A percentile compares a stretch with the other conserved stretches of the same genome.
These are phyloP conservation scores for Standfussiana lucernea DNA, from an alignment of 2,888 invertebrate genomes.

Conservation along the genomic window DNA sequence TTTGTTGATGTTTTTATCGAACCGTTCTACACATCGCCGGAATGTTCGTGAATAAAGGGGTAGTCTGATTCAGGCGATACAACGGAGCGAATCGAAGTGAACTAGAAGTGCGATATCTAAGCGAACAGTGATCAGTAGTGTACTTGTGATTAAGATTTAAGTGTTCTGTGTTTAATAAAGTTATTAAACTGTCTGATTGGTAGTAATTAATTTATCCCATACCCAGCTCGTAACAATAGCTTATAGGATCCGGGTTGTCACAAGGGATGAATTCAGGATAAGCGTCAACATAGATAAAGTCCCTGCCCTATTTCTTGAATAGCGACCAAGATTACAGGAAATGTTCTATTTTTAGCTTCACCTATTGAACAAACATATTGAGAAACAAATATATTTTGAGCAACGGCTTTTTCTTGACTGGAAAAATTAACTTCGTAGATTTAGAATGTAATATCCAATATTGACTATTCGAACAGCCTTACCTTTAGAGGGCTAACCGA, in stretches of 20 bases:
- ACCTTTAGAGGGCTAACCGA: conserved; percentile 1
- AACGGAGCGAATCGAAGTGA: too few species aligned
- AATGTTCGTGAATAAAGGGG: too few species aligned
- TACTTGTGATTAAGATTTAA: too few species aligned
- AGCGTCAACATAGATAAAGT: conserved; percentile 15
- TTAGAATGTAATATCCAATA: neutral
- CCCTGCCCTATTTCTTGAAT: conserved; percentile 1
- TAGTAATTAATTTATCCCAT: too few species aligned
- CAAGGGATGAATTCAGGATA: conserved; percentile 25
- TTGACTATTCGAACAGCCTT: neutral
- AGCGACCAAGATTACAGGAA: neutral
- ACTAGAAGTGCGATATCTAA: too few species aligned
- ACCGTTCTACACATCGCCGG: too few species aligned
- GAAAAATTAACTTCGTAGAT: neutral
- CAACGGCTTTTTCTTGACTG: neutral
- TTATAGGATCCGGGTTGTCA: conserved; percentile 32
- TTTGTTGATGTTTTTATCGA: too few species aligned
- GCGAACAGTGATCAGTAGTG: too few species aligned
- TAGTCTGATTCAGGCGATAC: too few species aligned
- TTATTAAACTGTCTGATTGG: too few species aligned
- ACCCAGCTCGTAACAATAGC: too few species aligned
- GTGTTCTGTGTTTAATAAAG: too few species aligned
- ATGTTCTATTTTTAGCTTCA: neutral
- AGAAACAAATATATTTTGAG: neutral
- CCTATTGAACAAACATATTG: neutral